phyloP scores from a whole-genome alignment of 2,888 invertebrate genomes.

The Leistus spinibarbis region DNA sequence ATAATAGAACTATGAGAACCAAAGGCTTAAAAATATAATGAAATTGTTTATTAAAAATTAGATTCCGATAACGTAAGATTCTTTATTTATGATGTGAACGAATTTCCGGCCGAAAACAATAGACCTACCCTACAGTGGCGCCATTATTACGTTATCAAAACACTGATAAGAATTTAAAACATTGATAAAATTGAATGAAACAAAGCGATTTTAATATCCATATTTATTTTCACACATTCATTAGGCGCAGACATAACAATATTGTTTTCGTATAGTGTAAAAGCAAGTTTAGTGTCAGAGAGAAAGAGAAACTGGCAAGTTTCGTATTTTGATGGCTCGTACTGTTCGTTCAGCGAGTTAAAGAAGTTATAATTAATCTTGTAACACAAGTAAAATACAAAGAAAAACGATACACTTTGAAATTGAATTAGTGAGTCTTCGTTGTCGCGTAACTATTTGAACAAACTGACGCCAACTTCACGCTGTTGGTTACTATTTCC shows the following conservation, averaged over 20 bases:
- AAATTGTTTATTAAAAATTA: too few species aligned
- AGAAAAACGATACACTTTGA: conserved; percentile 3
- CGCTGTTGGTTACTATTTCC: background rate
- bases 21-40: too few species aligned
- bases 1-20: too few species aligned
- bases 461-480: conserved; percentile 7
- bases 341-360: background rate
- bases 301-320: background rate
- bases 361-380: conserved; percentile 8
- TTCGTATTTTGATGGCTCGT: background rate
- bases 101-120: background rate
- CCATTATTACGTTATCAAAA: background rate
- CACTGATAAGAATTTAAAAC: background rate
- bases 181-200: background rate
- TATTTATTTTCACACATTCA: background rate
- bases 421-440: background rate
- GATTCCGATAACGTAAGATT: too few species aligned
- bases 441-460: background rate
- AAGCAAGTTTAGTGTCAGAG: background rate
- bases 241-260: background rate
- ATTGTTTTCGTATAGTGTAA: background rate
- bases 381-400: background rate
- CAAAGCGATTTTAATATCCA: background rate
- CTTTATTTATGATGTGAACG: too few species aligned
- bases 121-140: background rate